Percentiles rank a stretch among this genome's conserved stretches.
Conservation (phyloP, 1,140 invertebrate genomes). For the Thaumatotibia leucotreta region DNA sequence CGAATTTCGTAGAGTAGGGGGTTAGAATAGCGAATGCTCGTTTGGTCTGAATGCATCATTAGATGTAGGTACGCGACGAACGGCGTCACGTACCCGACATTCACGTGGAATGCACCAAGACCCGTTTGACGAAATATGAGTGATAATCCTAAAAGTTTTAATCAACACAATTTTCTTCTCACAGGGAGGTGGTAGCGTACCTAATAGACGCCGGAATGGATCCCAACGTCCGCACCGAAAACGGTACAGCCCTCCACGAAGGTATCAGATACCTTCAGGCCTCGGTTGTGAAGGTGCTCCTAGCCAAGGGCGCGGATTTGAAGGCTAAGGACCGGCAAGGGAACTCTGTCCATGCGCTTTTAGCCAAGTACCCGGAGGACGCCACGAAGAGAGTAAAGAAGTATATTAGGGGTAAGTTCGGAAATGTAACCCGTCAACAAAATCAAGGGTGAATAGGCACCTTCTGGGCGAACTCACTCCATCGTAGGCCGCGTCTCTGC, state of each 20-base stretch:
- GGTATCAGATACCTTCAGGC: constrained; percentile 96
- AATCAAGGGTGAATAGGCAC: no score
- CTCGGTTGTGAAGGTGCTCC: constrained; percentile 89
- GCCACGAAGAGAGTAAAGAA: constrained; percentile 90
- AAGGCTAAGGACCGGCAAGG: constrained; percentile 86
- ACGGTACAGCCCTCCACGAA: constrained; percentile 96
- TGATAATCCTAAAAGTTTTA: no score
- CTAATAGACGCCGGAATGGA: constrained; percentile 91
- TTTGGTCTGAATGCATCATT: no score
- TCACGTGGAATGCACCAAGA: no score
- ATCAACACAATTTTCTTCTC: background rate
- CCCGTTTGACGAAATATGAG: no score
- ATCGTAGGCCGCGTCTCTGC: no score
- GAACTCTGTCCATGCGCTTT: constrained; percentile 91
- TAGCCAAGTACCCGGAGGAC: constrained; percentile 91
- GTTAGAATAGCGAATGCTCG: no score
- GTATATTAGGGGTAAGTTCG: constrained; percentile 90
- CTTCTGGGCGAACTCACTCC: no score
- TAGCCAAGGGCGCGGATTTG: constrained; percentile 90
- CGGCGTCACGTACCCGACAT: no score
- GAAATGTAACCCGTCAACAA: no score
- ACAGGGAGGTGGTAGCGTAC: constrained; percentile 88
- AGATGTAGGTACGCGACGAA: no score
- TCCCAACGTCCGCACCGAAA: constrained; percentile 91
- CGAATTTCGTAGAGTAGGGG: no score